Evolutionary conservation across 1,140 invertebrate genomes (phyloP), one percentile per base, ranked within the genome.

Genomic region (Apis mellifera): DNA sequence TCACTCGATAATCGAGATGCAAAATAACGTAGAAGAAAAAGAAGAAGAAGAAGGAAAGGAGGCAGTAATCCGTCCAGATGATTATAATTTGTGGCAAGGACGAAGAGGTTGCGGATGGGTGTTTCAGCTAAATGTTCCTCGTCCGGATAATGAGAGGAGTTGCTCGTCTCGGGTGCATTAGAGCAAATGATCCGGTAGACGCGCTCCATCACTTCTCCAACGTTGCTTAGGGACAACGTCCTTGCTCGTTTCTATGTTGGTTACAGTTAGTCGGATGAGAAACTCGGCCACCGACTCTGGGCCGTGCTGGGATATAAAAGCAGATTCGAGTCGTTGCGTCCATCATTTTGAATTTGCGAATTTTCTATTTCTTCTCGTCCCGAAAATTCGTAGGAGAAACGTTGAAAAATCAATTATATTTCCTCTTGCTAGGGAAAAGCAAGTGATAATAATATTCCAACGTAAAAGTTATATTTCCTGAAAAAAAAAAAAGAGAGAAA

Each of bases 101-200:
- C 82, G 62, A 2, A 17, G 26, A 59, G 55, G 11, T n/a, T 55
- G 32, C 32, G 74, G 59, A 77, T 84, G 80, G 84, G 73, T 82
- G 84, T 72, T 81, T 73, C 73, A 52, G 12, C 82, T 75, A 76
- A 86, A 84, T 76, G 84, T 81, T 80, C 50, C 84, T 71, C 83
- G 60, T 86, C 60, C 73, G 55, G 72, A 71, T 86, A 86, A 86
- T 84, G 84, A 84, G 72, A 71, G 84, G 82, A 84, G 82, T 84
- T 72, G 55, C 77, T 68, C 73, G 65, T 80, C 11, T 66, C 26
- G 54, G 42, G 54, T 72, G 80, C 80, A 72, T 84, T 73, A 84
- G 80, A 78, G 74, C 66, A 84, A 84, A 84, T 84, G 83, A 84
- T 83, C 80, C 73, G 73, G 66, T 72, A 72, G 72, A 54, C 57